Evolutionary conservation across 2,113 vertebrate species (phyloP), one percentile per base, ranked within the genome.

Genomic region (Notarius lentiginosus): DNA sequence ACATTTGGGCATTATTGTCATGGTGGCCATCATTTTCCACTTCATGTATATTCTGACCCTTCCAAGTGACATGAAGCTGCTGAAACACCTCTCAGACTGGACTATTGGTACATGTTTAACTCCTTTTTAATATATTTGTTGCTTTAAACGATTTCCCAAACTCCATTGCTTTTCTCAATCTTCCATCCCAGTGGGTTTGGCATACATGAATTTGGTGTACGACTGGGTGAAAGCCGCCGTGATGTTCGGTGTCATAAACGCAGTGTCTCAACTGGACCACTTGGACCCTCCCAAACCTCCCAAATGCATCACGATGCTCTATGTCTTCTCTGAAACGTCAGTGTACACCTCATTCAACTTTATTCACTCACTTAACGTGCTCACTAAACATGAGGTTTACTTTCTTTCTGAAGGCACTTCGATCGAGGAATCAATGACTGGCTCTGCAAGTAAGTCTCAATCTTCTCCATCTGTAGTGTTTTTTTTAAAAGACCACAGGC

Each of bases 371-470:
- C 49, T 22, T 15, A 49, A 27, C 20, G 47, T 14, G 14, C n/a
- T 80, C 18, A 7, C 9, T 80, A 9, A n/a, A 41, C n/a, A 75
- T 15, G 7, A 1, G 49, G 49, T 66, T 72, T 49, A 75, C 79
- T 5, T 24, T 85, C 88, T 75, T 95, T 93, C 51, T 60, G 24
- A 61, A 99, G 98, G 92, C 97, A 99, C 93, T 99, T 99, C 87
- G 98, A 99, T 95, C 94, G 98, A 91, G 98, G 98, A 88, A 99
- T 99, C 93, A 99, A 99, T 0, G 98, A 99, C 93, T 99, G 97
- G 97, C 94, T 99, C 1, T 99, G 98, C 97, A 99, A 96, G 98
- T 99, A 94, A 94, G 95, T 81, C 1, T 81, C 27, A 30, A 8
- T 56, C 5, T 17, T 30, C 55, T 60, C 9, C 14, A 41, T 79